Evolutionary conservation across 2,113 vertebrate genomes (phyloP), one percentile per base, ranked within the genome.

Genomic region (Oncorhynchus mykiss): DNA sequence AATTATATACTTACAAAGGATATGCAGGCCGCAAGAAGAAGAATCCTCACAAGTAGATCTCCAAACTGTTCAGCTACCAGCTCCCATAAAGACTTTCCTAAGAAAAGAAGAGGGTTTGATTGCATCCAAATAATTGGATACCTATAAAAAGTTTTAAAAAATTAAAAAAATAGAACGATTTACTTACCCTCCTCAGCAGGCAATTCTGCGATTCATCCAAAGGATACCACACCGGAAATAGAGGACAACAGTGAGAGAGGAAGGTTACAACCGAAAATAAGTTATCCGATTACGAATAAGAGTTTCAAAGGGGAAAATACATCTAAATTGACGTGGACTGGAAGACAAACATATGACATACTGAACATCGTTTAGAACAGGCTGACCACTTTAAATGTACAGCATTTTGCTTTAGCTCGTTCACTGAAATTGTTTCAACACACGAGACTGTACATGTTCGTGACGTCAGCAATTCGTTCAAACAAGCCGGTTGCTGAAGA

Each of bases 61-160:
- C 99, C 98, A 89, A 99, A 99, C 78, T 99, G 98, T 80, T 99
- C 98, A 74, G 99, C 81, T 83, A 99, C 97, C 82, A 99, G 94
- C 78, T 96, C 95, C 84, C 97, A 95, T 81, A 99, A 93, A 70
- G 98, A 99, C 92, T 99, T 99, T 76, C 98, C 98, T 99, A 82
- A 14, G 31, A 83, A 48, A 79, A 49, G 65, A 80, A 80, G 54
- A 22, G 39, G 29, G 2, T 25, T 76, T 51, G 0, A 70, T 68
- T 69, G 71, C 5, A 79, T 65, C 29, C 14, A 22, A 18, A 39
- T n/a, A 20, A 68, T n/a, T 18, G 22, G 20, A 68, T 7, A 87
- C 22, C 29, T 1, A 0, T 48, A 0, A 3, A 64, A 66, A 1
- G 22, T 49, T 24, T 24, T 24, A 24, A 24, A 24, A 59, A 72